phyloP scores from a whole-genome alignment of 2,113 vertebrate species.

The Nycticebus coucang region DNA sequence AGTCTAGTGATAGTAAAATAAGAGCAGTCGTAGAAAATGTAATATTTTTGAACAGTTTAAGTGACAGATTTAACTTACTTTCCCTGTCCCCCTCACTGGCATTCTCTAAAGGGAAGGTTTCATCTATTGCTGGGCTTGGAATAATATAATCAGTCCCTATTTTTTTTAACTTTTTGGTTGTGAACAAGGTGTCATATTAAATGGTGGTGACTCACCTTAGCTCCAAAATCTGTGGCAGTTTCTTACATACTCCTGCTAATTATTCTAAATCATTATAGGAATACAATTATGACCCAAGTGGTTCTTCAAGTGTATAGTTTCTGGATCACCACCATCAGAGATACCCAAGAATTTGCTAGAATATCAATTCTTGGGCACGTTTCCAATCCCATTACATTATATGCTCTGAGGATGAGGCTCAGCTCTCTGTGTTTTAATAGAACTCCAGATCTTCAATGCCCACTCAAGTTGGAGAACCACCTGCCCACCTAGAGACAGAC shows the following conservation, averaged over 20 bases:
- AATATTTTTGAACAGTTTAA: not conserved
- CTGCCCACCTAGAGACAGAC: not conserved
- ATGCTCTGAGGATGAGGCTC: not conserved
- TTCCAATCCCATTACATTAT: not conserved
- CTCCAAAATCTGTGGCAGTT: not conserved
- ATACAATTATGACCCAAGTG: not conserved
- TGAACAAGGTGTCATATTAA: conserved; percentile 29
- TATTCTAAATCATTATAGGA: conserved; percentile 21
- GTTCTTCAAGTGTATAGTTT: not conserved
- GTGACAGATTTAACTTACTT: not conserved
- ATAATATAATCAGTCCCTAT: not conserved
- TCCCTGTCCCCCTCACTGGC: not conserved
- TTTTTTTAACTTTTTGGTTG: not conserved
- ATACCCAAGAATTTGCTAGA: not conserved
- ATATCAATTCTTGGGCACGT: not conserved
- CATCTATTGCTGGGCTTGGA: not conserved
- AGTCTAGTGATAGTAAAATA: not conserved
- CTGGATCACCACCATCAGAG: not conserved
- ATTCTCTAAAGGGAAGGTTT: not conserved
- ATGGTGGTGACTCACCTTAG: conserved; percentile 1
- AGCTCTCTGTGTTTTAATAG: not conserved
- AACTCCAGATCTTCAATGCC: not conserved
- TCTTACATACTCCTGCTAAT: conserved; percentile 29
- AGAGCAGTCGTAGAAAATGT: not conserved
- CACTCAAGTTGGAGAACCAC: not conserved